Evolutionary conservation across 2,888 invertebrate genomes (phyloP), one percentile per base, ranked within the genome.

Genomic region (Bembecia ichneumoniformis): DNA sequence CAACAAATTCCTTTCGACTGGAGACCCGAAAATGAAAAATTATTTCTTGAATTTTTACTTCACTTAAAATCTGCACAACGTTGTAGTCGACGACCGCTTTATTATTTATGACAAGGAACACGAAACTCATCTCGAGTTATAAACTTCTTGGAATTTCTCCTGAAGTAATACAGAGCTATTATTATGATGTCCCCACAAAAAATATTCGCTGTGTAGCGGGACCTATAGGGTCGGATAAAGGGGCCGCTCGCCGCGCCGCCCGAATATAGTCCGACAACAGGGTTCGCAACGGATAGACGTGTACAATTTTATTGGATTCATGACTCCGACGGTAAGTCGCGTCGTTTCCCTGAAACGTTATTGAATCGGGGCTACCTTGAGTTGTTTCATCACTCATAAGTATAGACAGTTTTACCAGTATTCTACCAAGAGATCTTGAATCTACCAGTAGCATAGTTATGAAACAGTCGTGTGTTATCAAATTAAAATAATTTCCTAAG

Each of bases 51-150:
- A 79, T 77, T 82, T 82, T 83, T 77, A 82, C 82, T 79, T 79
- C 77, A 79, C 81, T 83, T 81, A 77, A 83, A 87, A 86, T 86
- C 84, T 80, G 84, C 73, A 80, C 81, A 77, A 78, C 74, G 77
- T 82, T 82, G 83, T 83, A 81, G 81, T 82, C 81, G 82, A 78
- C 83, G 82, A 79, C 82, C 82, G 84, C 86, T 87, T 87, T 86
- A 84, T 86, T 86, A 87, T 87, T 87, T 87, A 87, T 84, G 86
- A 84, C 83, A 84, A 83, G 84, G 84, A 87, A 86, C 86, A 86
- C 84, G 83, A 82, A 87, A 86, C 86, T 87, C 86, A 87, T 87
- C 86, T 84, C 86, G 86, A 87, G 86, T 87, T 87, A 87, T 87
- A 87, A 87, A 87, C 84, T 87, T 87, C 86, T 84, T 84, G 86